A percentile compares a stretch with the other conserved stretches of the same genome.
Conservation (phyloP, 2,888 invertebrate species). For the Magallana nippona region DNA sequence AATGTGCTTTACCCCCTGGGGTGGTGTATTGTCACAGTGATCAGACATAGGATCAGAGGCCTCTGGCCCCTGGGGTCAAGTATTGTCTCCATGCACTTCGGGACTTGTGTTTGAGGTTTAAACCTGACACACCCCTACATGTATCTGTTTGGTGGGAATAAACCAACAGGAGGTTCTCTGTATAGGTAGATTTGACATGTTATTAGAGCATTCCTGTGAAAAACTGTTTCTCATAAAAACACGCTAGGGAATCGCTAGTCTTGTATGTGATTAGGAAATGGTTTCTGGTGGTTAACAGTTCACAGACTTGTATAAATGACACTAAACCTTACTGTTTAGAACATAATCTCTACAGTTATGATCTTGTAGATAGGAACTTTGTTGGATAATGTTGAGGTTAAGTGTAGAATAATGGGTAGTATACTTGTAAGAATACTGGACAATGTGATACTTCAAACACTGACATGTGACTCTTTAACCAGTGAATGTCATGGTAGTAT, state of each 20-base stretch:
- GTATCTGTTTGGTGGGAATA: not conserved
- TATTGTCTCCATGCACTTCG: constrained; percentile 11
- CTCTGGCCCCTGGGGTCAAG: not conserved
- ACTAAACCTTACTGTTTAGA: not conserved
- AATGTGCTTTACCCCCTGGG: not conserved
- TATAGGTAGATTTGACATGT: not conserved
- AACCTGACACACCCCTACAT: not conserved
- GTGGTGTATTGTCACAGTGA: constrained; percentile 13
- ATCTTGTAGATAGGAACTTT: not conserved
- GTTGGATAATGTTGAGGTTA: not conserved
- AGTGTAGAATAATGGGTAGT: constrained; percentile 6
- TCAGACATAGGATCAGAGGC: not conserved
- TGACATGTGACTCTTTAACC: no score
- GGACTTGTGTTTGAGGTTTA: not conserved
- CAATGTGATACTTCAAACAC: not conserved
- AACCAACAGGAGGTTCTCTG: not conserved
- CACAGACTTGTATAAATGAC: not conserved
- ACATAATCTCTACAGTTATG: not conserved
- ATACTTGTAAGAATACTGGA: not conserved
- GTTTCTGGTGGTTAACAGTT: constrained; percentile 1
- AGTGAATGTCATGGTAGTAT: no score
- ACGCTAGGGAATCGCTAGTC: not conserved
- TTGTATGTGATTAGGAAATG: not conserved
- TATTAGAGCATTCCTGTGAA: constrained; percentile 19
- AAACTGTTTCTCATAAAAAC: constrained; percentile 6